These are phyloP conservation scores for Osmerus eperlanus DNA, from an alignment of 2,113 vertebrate genomes.

Conservation along the genomic window DNA sequence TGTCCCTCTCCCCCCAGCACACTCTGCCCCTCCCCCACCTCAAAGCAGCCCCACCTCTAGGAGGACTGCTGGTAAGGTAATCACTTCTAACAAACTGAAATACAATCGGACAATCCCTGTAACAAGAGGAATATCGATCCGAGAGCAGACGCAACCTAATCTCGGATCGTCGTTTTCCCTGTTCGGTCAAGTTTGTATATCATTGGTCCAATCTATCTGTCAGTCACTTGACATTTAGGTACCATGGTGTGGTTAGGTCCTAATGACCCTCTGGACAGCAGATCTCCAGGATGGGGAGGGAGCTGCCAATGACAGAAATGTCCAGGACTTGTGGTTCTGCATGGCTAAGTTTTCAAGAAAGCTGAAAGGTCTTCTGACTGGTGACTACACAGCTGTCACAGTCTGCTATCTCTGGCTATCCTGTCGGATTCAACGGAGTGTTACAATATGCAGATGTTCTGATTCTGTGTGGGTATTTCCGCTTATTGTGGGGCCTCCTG, in stretches of 20 bases:
- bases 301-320: conserved; percentile 54
- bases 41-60: conserved; percentile 57
- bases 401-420: conserved; percentile 35
- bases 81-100: conserved; percentile 71
- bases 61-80: conserved; percentile 65
- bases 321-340: conserved; percentile 50
- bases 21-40: conserved; percentile 58
- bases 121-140: conserved; percentile 70
- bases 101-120: conserved; percentile 69
- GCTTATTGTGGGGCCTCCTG: neutral
- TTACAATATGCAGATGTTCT: neutral
- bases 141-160: conserved; percentile 5
- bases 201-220: conserved; percentile 57
- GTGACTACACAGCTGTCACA: conserved; percentile 43
- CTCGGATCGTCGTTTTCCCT: conserved; percentile 37
- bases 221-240: conserved; percentile 62
- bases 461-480: neutral
- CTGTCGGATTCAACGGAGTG: conserved; percentile 38
- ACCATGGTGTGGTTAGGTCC: conserved; percentile 38
- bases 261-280: conserved; percentile 30
- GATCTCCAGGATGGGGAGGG: conserved; percentile 33
- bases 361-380: conserved; percentile 33
- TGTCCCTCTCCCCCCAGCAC: conserved; percentile 46
- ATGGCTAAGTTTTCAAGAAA: conserved; percentile 42
- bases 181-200: conserved; percentile 56